A percentile compares a stretch with the other conserved stretches of the same genome.
These are phyloP conservation scores for Mus minutoides DNA, from an alignment of 2,797 vertebrate genomes.

Conservation along the genomic window DNA sequence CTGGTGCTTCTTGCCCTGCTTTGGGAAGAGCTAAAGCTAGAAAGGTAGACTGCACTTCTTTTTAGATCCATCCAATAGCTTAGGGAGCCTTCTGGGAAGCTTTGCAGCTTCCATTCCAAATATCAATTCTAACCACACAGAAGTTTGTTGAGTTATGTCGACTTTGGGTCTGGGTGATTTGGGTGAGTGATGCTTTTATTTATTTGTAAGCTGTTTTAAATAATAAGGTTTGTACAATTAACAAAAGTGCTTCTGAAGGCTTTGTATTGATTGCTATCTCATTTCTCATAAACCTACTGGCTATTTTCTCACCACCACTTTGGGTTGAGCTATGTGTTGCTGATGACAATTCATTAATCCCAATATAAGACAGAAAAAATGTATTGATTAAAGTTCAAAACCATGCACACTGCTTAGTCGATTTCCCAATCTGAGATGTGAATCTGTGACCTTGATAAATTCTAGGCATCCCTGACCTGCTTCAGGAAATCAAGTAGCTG, in stretches of 20 bases:
- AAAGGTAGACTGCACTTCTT: slow-evolving; percentile 32
- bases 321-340: slow-evolving; percentile 37
- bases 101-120: not conserved
- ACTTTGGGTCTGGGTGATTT: not conserved
- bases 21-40: slow-evolving; percentile 49
- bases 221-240: slow-evolving; percentile 10
- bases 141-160: not conserved
- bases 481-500: slow-evolving; percentile 70
- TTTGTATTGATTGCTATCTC: slow-evolving; percentile 58
- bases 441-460: slow-evolving; percentile 72
- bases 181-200: not conserved
- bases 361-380: slow-evolving; percentile 50
- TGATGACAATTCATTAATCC: slow-evolving; percentile 68
- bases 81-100: not conserved
- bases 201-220: not conserved
- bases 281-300: slow-evolving; percentile 60
- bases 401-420: slow-evolving; percentile 6
- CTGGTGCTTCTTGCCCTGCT: not conserved
- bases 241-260: not conserved
- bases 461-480: slow-evolving; percentile 60
- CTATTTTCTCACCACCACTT: slow-evolving; percentile 60
- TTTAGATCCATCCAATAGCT: slow-evolving; percentile 1
- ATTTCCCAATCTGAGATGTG: slow-evolving; percentile 55
- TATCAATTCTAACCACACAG: not conserved
- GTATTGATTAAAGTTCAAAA: slow-evolving; percentile 55